These are phyloP conservation scores for Gastrophysa polygoni DNA, from an alignment of 2,888 invertebrate species.

Conservation along the genomic window DNA sequence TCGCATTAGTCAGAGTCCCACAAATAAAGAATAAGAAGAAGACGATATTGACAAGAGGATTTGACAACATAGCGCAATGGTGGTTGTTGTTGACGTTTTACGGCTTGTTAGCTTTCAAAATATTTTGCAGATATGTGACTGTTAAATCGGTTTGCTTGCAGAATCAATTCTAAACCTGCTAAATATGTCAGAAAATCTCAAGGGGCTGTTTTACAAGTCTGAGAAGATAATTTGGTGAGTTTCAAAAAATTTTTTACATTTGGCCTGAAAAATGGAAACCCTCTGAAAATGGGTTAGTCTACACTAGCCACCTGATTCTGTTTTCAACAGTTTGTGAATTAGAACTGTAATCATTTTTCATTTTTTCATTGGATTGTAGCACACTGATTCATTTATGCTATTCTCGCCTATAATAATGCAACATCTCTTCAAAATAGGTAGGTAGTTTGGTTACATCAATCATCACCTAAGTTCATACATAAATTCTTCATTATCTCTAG, in stretches of 20 bases:
- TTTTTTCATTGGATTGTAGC: not conserved
- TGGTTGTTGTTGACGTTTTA: slow-evolving; percentile 29
- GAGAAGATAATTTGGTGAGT: slow-evolving; percentile 12
- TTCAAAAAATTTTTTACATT: not conserved
- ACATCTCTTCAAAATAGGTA: slow-evolving; percentile 4
- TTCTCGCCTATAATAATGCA: too few species aligned
- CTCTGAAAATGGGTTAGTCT: not conserved
- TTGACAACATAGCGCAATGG: not conserved
- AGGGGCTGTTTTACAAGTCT: slow-evolving; percentile 11
- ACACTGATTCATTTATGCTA: too few species aligned
- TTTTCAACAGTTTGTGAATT: too few species aligned
- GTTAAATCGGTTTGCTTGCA: not conserved
- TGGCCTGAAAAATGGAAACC: not conserved
- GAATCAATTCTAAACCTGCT: slow-evolving; percentile 4
- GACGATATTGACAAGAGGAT: not conserved
- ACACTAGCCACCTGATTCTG: too few species aligned
- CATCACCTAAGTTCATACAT: too few species aligned
- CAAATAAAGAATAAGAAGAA: not conserved
- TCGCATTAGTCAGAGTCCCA: too few species aligned
- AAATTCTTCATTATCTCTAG: too few species aligned
- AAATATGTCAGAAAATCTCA: slow-evolving; percentile 23
- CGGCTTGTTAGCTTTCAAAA: slow-evolving; percentile 30
- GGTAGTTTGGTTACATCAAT: too few species aligned
- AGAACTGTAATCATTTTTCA: not conserved
- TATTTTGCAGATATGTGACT: slow-evolving; percentile 8